A percentile compares a stretch with the other conserved stretches of the same genome.
phyloP scores from a whole-genome alignment of 2,113 vertebrate species.

The Athene noctua region DNA sequence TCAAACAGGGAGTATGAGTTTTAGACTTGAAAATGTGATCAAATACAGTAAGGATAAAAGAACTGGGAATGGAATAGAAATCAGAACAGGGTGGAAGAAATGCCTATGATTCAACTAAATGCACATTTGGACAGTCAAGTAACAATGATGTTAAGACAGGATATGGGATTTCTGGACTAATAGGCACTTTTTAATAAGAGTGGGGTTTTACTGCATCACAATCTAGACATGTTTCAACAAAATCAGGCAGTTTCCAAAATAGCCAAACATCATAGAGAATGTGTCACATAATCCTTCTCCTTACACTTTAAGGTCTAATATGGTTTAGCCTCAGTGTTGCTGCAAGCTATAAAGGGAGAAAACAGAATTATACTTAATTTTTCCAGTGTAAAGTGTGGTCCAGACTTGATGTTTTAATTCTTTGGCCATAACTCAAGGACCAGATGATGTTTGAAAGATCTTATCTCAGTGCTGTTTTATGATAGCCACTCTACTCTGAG shows the following conservation, averaged over 20 bases:
- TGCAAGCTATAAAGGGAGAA: background rate
- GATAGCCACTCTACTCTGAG: background rate
- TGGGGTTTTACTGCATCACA: background rate
- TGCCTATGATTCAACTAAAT: background rate
- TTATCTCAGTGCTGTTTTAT: background rate
- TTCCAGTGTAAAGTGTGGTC: rapidly evolving
- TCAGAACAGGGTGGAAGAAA: background rate
- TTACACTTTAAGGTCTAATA: background rate
- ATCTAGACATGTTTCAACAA: background rate
- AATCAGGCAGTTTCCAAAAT: background rate
- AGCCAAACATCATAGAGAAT: background rate
- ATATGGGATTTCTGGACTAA: background rate
- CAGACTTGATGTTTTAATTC: background rate
- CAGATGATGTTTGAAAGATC: background rate
- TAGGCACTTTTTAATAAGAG: background rate
- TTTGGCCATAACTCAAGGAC: background rate
- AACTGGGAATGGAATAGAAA: background rate
- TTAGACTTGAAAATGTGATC: background rate
- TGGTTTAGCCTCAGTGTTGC: background rate
- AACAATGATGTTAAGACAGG: background rate
- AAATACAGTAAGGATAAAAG: background rate
- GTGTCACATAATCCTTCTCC: background rate
- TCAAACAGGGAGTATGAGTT: background rate
- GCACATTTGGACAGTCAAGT: background rate
- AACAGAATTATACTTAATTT: background rate